Conservation (phyloP, 2,113 vertebrate species). For the Carassius carassius region DNA sequence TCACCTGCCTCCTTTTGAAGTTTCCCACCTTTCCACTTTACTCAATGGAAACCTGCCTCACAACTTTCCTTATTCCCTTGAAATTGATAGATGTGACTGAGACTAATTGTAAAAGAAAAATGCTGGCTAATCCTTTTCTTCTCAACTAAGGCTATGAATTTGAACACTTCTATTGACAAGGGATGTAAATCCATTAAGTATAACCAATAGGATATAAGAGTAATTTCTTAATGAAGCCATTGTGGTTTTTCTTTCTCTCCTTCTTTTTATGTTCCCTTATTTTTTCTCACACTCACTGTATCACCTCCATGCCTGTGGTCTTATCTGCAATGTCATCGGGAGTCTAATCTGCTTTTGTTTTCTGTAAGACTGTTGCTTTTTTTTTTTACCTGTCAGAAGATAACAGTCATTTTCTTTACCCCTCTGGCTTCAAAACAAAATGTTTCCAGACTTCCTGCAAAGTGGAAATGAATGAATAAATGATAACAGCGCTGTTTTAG, state of each 20-base stretch:
- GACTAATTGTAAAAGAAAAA: constrained; percentile 48
- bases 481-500: constrained; percentile 34
- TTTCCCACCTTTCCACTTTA: background rate
- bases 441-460: constrained; percentile 34
- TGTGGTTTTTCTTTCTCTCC: constrained; percentile 48
- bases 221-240: constrained; percentile 52
- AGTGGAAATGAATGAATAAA: constrained; percentile 41
- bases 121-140: constrained; percentile 49
- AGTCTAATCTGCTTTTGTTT: constrained; percentile 41
- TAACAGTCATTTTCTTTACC: constrained; percentile 36
- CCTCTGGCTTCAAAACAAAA: constrained; percentile 24
- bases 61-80: constrained; percentile 17
- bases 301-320: constrained; percentile 18
- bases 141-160: constrained; percentile 44
- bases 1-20: background rate
- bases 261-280: constrained; percentile 27
- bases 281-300: constrained; percentile 23
- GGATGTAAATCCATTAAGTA: constrained; percentile 66
- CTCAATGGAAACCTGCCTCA: constrained; percentile 5
- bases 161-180: constrained; percentile 60
- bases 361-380: background rate
- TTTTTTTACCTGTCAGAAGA: constrained; percentile 31
- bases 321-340: constrained; percentile 50
- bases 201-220: constrained; percentile 69
- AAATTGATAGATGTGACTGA: constrained; percentile 36